Conservation (phyloP, 2,113 vertebrate species). For the Hystrix brachyura region DNA sequence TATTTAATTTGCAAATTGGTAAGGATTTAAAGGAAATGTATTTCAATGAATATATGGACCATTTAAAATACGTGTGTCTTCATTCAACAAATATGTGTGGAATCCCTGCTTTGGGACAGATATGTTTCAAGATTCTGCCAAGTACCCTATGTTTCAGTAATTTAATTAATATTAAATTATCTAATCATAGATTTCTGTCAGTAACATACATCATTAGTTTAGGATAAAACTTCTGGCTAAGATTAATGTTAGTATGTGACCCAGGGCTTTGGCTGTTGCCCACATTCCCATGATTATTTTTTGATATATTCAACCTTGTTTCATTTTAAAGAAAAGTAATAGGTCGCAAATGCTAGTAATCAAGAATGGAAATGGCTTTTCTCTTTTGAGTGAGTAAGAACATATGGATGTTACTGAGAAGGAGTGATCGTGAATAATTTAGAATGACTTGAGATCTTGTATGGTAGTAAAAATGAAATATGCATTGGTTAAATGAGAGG, state of each 20-base stretch:
- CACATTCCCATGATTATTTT: neutral
- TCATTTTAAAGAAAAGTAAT: constrained; percentile 14
- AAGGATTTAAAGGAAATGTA: neutral
- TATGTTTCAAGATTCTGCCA: neutral
- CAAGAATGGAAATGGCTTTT: constrained; percentile 57
- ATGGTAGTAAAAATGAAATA: constrained; percentile 68
- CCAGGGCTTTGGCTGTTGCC: neutral
- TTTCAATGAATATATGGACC: neutral
- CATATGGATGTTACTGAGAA: constrained; percentile 63
- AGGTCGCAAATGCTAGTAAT: constrained; percentile 51
- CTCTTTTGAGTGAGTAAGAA: constrained; percentile 60
- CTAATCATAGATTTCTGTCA: neutral
- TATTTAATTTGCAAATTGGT: neutral
- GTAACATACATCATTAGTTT: neutral
- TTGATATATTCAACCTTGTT: neutral
- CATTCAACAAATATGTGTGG: neutral
- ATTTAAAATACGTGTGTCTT: constrained; percentile 8
- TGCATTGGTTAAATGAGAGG: constrained; percentile 66
- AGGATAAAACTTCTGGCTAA: neutral
- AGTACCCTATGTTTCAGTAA: neutral
- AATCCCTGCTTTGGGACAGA: neutral
- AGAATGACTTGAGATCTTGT: constrained; percentile 18
- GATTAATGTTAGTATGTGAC: neutral
- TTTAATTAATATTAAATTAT: constrained; percentile 2
- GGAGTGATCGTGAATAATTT: constrained; percentile 74